Conservation (phyloP, 2,888 invertebrate genomes). For the Thereva nobilitata region DNA sequence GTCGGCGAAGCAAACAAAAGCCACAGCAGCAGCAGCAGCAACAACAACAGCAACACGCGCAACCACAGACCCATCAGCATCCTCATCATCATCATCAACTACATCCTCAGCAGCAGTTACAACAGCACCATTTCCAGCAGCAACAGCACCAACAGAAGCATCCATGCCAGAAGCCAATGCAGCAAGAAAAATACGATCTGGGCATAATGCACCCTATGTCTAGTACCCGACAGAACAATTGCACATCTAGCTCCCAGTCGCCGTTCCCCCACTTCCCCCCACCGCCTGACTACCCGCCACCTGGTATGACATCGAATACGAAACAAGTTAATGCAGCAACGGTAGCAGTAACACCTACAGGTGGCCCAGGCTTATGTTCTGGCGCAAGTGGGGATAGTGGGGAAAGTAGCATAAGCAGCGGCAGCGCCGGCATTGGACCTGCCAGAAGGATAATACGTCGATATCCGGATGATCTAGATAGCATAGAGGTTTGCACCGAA, state of each 20-base stretch:
- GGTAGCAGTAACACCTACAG: constrained; percentile 17
- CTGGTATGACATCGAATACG: constrained; percentile 46
- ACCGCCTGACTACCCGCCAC: constrained; percentile 66
- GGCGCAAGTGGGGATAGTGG: constrained; percentile 20
- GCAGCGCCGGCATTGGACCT: constrained; percentile 40
- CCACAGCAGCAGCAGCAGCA: constrained; percentile 45
- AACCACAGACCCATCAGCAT: constrained; percentile 44
- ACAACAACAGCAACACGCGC: constrained; percentile 43
- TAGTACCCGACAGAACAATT: constrained; percentile 33
- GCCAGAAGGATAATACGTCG: constrained; percentile 51
- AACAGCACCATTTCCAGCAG: constrained; percentile 43
- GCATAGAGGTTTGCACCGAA: constrained; percentile 56
- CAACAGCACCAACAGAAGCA: constrained; percentile 36
- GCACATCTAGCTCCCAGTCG: constrained; percentile 42
- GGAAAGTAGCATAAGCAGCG: constrained; percentile 49
- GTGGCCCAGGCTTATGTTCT: constrained; percentile 30
- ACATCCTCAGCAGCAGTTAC: constrained; percentile 43
- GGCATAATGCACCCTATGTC: constrained; percentile 23
- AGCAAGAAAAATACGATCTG: constrained; percentile 31
- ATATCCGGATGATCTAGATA: constrained; percentile 54
- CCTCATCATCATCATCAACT: constrained; percentile 44
- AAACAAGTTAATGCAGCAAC: constrained; percentile 26
- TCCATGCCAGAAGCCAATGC: constrained; percentile 15
- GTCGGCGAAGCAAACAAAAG: constrained; percentile 53
- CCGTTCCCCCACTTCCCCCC: constrained; percentile 72